Base-by-base conservation (phyloP, 1,140 invertebrate genomes). In the Cherax quadricarinatus region DNA sequence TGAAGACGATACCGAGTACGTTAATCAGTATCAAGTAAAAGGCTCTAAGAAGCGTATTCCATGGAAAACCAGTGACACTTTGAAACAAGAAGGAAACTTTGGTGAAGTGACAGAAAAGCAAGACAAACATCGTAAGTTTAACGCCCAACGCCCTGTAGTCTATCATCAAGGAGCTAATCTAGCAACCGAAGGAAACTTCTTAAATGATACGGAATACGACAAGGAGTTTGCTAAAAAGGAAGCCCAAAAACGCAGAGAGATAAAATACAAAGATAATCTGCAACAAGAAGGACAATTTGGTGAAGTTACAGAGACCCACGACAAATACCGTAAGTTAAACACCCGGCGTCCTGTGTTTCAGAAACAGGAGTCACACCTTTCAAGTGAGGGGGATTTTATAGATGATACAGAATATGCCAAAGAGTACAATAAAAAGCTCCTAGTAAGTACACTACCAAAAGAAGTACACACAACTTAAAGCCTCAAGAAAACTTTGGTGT, bases 401-500 rank as follows among this genome's bases (percentile, higher is more conserved):
- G 79, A 85, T 5, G 88, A 90, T 9, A 90, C 88, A 53, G 88
- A 84, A 60, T 90, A 91, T 73, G n/a, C 41, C 0, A 21, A 51
- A 51, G 18, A 91, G 21, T 91, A 60, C 62, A 5, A 18, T 4
- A 16, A 91, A 66, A 91, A 79, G 82, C 30, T n/a, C 18, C 89
- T 6, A 18, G 62, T 53, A 91, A 41, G 49, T 4, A 41, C 18
- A 85, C 30, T 30, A 18, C 48, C 5, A 79, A 30, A 30, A 91
- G 24, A 48, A 75, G 79, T 21, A 12, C 49, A 10, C 82, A 91
- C 83, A 91, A 91, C 51, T 70, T 91, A 48, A 91, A 85, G 57
- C 82, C 53, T 75, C n/a, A 91, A 78, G 89, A 83, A n/a, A 73
- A 91, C 16, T 85, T 91, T 60, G 89, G 51, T 6, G 82, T 86